phyloP scores from a whole-genome alignment of 2,797 vertebrate genomes.

The Gymnocypris eckloni region DNA sequence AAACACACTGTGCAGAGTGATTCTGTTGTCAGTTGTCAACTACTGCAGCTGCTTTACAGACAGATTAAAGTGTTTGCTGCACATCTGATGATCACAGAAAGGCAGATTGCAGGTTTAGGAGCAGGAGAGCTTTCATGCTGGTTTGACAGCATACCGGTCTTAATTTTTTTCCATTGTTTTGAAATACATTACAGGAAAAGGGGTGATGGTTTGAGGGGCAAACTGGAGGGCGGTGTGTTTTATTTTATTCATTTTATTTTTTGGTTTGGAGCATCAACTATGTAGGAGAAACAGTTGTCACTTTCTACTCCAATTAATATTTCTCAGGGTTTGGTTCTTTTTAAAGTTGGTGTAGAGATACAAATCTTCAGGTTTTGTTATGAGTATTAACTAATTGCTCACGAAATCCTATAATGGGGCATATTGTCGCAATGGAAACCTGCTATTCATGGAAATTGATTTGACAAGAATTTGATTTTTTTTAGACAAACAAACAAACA shows the following conservation, averaged over 20 bases:
- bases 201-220: neutral
- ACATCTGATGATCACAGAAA: constrained; percentile 19
- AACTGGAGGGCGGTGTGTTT: neutral
- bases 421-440: neutral
- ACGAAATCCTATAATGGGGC: neutral
- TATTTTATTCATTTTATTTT: neutral
- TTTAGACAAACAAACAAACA: neutral
- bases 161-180: neutral
- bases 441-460: neutral
- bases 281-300: neutral
- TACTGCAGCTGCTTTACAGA: constrained; percentile 7
- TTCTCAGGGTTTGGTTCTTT: neutral
- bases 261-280: neutral
- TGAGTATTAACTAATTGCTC: neutral
- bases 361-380: neutral
- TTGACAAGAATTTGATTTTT: neutral
- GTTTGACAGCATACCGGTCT: constrained; percentile 6
- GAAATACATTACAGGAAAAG: neutral
- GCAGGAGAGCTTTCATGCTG: constrained; percentile 9
- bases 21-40: constrained; percentile 29
- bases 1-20: constrained; percentile 1
- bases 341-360: neutral
- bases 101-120: constrained; percentile 23
- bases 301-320: neutral
- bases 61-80: constrained; percentile 10